phyloP scores from a whole-genome alignment of 2,113 vertebrate species.

The Blennius ocellaris region DNA sequence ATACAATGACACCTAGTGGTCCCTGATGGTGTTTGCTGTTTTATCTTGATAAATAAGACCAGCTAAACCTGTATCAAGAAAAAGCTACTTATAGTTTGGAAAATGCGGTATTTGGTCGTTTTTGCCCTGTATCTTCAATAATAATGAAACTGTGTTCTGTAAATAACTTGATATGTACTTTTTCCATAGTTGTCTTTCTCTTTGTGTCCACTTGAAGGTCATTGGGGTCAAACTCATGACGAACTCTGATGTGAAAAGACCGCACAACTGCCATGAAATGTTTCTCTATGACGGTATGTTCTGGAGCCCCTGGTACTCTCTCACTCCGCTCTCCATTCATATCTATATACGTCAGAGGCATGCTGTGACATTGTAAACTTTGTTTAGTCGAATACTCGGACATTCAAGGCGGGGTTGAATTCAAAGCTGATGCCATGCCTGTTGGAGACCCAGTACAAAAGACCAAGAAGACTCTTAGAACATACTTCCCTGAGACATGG shows the following conservation, averaged over 20 bases:
- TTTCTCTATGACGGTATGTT: not conserved
- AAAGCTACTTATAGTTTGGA: too few relatives aligned
- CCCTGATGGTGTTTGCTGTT: too few relatives aligned
- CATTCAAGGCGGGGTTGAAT: too few relatives aligned
- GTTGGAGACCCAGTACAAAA: not conserved
- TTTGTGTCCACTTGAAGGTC: conserved; percentile 50
- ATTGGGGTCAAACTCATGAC: conserved; percentile 79
- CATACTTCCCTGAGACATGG: conserved; percentile 58
- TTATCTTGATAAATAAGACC: too few relatives aligned
- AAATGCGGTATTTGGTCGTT: too few relatives aligned
- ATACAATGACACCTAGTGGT: too few relatives aligned
- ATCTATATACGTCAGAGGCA: too few relatives aligned
- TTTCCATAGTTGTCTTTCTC: not conserved
- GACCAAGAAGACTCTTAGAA: conserved; percentile 40
- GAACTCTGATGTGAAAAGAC: conserved; percentile 74
- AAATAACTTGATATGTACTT: not conserved
- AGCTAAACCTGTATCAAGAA: too few relatives aligned
- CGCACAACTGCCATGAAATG: conserved; percentile 26
- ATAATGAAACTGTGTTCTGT: not conserved
- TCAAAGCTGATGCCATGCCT: not conserved
- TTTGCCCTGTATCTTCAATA: not conserved
- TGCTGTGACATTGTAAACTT: conserved; percentile 1
- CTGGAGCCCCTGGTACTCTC: not conserved
- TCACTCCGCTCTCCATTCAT: not conserved
- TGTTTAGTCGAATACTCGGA: not conserved